Evolutionary conservation across 1,140 invertebrate genomes (phyloP).

Genomic region (Propsilocerus akamusi): DNA sequence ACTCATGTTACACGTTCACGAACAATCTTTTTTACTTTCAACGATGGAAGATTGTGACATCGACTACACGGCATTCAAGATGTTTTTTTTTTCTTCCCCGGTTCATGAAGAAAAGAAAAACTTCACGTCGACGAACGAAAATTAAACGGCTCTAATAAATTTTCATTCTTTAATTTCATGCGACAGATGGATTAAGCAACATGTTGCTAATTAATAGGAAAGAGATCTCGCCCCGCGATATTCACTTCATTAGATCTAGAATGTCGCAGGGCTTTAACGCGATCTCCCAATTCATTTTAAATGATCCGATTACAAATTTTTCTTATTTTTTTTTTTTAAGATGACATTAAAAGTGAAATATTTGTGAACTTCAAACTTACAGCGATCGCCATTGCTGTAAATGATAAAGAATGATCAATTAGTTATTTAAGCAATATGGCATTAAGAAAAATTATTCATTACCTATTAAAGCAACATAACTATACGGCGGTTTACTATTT

Average conservation of each 20-base stretch:
- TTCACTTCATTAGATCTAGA: too few relatives aligned
- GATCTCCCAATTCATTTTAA: not conserved
- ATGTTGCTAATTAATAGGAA: constrained; percentile 3
- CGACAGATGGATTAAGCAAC: constrained; percentile 4
- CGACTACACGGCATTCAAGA: too few relatives aligned
- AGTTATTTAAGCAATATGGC: constrained; percentile 59
- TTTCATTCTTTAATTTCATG: constrained; percentile 1
- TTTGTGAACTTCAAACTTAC: not conserved
- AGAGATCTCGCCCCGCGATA: too few relatives aligned
- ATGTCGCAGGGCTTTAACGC: too few relatives aligned
- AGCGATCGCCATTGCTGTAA: not conserved
- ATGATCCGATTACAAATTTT: not conserved
- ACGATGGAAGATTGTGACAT: too few relatives aligned
- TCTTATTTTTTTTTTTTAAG: not conserved
- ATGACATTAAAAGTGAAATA: not conserved
- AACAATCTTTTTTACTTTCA: too few relatives aligned
- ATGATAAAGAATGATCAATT: constrained; percentile 46
- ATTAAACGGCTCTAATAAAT: constrained; percentile 3
- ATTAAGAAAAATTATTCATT: constrained; percentile 49
- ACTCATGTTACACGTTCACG: not conserved
- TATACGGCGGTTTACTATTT: constrained; percentile 44
- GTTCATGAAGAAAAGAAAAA: not conserved
- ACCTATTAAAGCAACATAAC: constrained; percentile 60
- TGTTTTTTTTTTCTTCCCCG: too few relatives aligned
- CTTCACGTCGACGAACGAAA: not conserved